Conservation (phyloP, 2,113 vertebrate species). For the Phainopepla nitens region DNA sequence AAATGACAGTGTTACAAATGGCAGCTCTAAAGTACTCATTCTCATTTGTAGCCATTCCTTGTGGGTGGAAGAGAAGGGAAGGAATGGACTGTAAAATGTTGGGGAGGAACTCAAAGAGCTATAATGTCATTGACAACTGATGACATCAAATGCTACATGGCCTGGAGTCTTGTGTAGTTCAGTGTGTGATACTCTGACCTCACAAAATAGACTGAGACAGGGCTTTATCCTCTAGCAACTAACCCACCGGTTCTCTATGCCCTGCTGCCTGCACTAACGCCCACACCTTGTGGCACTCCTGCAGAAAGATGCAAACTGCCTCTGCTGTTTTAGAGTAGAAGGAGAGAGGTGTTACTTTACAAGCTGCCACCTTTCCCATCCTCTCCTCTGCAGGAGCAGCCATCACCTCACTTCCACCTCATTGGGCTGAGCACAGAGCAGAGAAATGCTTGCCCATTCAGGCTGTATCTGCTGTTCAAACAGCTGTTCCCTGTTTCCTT, state of each 20-base stretch:
- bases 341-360: neutral
- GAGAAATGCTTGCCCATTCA: neutral
- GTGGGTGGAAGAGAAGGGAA: neutral
- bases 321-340: neutral
- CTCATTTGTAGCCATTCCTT: neutral
- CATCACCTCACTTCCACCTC: neutral
- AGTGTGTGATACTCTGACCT: neutral
- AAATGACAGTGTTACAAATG: neutral
- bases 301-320: neutral
- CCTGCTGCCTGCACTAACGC: neutral
- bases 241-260: accelerated
- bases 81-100: neutral
- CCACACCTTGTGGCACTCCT: neutral
- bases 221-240: neutral
- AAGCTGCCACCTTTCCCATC: neutral
- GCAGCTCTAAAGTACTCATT: neutral
- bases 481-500: conserved; percentile 46
- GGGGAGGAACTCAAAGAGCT: neutral
- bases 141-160: neutral
- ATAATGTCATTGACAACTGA: neutral
- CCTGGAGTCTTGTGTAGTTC: neutral
- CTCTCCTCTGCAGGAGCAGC: conserved; percentile 9
- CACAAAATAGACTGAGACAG: neutral
- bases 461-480: conserved; percentile 3
- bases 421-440: neutral